Percentiles rank a stretch among this genome's conserved stretches.
Evolutionary conservation across 2,888 invertebrate genomes (phyloP).

Genomic region (Cremastobaeus sp.): DNA sequence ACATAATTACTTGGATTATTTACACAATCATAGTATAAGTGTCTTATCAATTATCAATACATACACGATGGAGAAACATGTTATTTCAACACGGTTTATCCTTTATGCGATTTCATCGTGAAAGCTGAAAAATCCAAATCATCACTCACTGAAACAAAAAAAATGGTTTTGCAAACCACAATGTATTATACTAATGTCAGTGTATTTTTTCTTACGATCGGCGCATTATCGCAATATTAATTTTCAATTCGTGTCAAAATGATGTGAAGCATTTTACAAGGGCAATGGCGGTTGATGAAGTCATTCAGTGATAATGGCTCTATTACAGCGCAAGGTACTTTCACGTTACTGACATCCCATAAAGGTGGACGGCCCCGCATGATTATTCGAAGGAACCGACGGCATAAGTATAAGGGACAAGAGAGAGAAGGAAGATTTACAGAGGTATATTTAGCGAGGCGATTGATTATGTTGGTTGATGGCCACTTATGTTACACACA

Average conservation of each 20-base stretch:
- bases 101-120: constrained; percentile 33
- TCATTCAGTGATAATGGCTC: constrained; percentile 78
- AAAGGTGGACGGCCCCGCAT: constrained; percentile 64
- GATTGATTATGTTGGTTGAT: constrained; percentile 79
- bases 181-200: constrained; percentile 39
- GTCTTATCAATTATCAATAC: constrained; percentile 58
- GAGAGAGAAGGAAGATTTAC: constrained; percentile 65
- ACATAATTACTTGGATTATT: constrained; percentile 48
- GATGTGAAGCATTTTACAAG: constrained; percentile 38
- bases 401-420: constrained; percentile 56
- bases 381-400: constrained; percentile 45
- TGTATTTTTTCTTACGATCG: constrained; percentile 44
- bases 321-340: constrained; percentile 72
- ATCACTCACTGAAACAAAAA: too few relatives aligned
- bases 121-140: too few relatives aligned
- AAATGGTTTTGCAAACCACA: constrained; percentile 16
- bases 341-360: constrained; percentile 62
- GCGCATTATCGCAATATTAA: constrained; percentile 57
- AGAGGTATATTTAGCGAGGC: constrained; percentile 77
- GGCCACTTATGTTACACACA: constrained; percentile 78
- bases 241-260: constrained; percentile 54
- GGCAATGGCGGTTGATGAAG: constrained; percentile 77
- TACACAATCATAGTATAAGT: constrained; percentile 41
- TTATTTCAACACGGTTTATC: constrained; percentile 41
- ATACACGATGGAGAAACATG: constrained; percentile 22